These are phyloP conservation scores for Mormyrus proboscirostris DNA, from an alignment of 2,797 vertebrate species.

Conservation along the genomic window DNA sequence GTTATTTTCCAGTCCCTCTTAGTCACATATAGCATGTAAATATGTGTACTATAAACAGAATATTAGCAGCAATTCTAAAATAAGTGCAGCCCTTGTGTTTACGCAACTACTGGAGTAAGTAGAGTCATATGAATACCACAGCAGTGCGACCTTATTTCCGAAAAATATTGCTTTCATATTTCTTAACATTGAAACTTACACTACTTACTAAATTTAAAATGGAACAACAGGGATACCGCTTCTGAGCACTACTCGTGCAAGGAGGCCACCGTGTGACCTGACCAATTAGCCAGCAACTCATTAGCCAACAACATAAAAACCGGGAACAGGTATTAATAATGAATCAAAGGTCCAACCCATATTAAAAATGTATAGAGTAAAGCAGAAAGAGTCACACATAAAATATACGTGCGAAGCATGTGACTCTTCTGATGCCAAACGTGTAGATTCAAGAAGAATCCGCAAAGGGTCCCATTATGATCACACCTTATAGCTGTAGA, in stretches of 20 bases:
- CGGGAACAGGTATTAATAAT: conserved; percentile 6
- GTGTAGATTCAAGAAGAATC: neutral
- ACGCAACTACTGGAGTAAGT: neutral
- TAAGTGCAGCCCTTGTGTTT: neutral
- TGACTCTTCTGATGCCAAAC: neutral
- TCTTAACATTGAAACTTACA: neutral
- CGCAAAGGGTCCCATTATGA: neutral
- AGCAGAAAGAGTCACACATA: neutral
- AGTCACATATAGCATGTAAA: neutral
- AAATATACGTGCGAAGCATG: neutral
- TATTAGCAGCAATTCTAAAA: neutral
- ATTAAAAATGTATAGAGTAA: conserved; percentile 5
- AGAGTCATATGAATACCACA: neutral
- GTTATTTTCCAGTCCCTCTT: neutral
- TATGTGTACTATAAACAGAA: neutral
- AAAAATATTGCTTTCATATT: neutral
- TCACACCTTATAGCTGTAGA: neutral
- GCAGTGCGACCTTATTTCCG: neutral
- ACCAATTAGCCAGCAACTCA: conserved; percentile 2
- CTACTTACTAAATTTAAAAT: neutral
- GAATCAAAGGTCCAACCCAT: neutral
- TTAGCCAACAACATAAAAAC: neutral
- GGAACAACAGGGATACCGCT: neutral
- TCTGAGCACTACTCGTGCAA: neutral
- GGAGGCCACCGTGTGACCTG: neutral